Percentiles rank a stretch among this genome's conserved stretches.
phyloP scores from a whole-genome alignment of 2,113 vertebrate species.

The Ailuropoda melanoleuca region DNA sequence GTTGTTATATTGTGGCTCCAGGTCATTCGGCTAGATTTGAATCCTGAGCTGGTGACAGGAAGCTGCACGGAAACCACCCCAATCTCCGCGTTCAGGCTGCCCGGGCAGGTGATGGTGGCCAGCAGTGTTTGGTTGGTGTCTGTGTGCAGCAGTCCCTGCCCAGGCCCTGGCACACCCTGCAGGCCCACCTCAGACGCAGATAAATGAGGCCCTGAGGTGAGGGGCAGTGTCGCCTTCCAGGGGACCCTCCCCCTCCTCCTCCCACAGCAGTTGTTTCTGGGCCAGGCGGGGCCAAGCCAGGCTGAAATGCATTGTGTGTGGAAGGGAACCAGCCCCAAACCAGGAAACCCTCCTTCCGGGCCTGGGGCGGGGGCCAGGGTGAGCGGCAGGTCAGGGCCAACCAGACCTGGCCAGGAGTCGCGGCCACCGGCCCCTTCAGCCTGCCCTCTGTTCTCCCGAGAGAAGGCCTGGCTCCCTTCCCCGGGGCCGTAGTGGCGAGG shows the following conservation, averaged over 20 bases:
- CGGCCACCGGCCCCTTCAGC: not conserved
- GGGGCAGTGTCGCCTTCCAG: accelerated
- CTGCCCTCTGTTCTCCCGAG: not conserved
- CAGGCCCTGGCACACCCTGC: accelerated
- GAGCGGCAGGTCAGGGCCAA: not conserved
- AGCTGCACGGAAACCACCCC: not conserved
- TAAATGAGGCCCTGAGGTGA: not conserved
- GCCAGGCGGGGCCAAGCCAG: not conserved
- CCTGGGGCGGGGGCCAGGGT: not conserved
- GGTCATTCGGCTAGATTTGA: not conserved
- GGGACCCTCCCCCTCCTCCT: not conserved
- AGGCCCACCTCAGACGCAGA: not conserved
- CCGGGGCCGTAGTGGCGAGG: too few relatives aligned
- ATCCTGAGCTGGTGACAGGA: not conserved
- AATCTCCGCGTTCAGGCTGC: too few relatives aligned
- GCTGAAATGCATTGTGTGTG: not conserved
- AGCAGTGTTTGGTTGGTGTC: not conserved
- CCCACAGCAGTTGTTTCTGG: not conserved
- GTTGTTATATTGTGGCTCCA: too few relatives aligned
- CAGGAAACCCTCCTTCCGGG: conserved; percentile 37
- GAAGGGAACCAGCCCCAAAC: not conserved
- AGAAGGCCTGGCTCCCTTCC: not conserved
- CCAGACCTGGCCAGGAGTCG: not conserved
- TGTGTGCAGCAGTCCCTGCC: not conserved
- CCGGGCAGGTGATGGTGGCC: not conserved